Base-by-base conservation (phyloP, 2,113 vertebrate genomes). In the Hippotragus niger region DNA sequence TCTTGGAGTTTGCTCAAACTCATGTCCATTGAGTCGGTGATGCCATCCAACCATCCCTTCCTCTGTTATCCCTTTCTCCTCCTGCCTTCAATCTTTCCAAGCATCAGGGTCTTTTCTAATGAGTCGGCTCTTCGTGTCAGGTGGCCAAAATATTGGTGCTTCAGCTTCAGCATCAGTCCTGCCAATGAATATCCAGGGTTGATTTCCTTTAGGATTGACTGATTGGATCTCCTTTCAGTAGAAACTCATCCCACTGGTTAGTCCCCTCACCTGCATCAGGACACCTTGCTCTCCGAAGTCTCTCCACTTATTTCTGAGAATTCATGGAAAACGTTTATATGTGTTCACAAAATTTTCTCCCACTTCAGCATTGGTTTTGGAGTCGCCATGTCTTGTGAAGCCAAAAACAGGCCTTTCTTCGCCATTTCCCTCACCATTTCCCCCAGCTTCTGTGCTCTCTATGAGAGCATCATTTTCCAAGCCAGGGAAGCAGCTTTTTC, bases 341-440 rank as follows among this genome's bases (percentile, higher is more conserved):
- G 23, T 85, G 84, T 86, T 89, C 85, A 74, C n/a, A 89, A 97
- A 89, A 55, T 45, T 27, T 64, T 62, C 33, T 64, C 64, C 33
- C 7, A 45, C 27, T 8, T 4, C 40, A 17, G 23, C 45, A 31
- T 74, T 58, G 31, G n/a, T 84, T 96, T 95, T 36, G 29, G 33
- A 40, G 47, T 67, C 11, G 36, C 27, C 16, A 90, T 86, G 19
- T 23, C 52, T 7, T 6, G 11, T 27, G 47, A 89, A 62, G 31
- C 29, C 31, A 29, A 53, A 80, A 95, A 53, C 6, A 82, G 36
- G 12, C 40, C 53, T 76, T n/a, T 40, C 45, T 23, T 85, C 0
- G 12, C 9, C 17, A 57, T 7, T 43, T 57, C 45, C 58, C 5
- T 88, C 7, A 40, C 15, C 27, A 74, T 6, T 83, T 36, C 4